Percentiles rank a stretch among this genome's conserved stretches.
phyloP scores from a whole-genome alignment of 2,113 vertebrate genomes.

The Protobothrops flavoviridis region DNA sequence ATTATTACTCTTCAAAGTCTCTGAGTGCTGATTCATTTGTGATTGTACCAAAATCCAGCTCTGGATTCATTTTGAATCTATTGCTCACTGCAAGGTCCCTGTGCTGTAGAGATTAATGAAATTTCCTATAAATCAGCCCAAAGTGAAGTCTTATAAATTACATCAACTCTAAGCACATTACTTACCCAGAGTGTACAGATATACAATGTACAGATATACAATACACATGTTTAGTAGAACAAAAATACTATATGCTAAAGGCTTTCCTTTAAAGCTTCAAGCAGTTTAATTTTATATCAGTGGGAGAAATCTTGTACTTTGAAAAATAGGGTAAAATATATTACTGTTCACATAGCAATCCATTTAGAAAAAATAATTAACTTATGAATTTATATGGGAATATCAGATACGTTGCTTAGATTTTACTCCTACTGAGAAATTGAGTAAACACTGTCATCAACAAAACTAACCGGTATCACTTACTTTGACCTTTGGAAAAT shows the following conservation, averaged over 20 bases:
- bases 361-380: conserved; percentile 56
- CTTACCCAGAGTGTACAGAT: conserved; percentile 54
- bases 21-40: conserved; percentile 46
- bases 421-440: not conserved
- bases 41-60: conserved; percentile 22
- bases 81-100: conserved; percentile 61
- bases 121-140: conserved; percentile 65
- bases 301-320: conserved; percentile 20
- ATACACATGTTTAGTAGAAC: conserved; percentile 51
- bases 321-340: conserved; percentile 8
- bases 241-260: conserved; percentile 52
- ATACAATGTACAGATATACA: conserved; percentile 52
- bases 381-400: conserved; percentile 50
- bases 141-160: conserved; percentile 68
- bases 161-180: conserved; percentile 61
- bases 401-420: not conserved
- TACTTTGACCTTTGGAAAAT: not conserved
- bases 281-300: conserved; percentile 47
- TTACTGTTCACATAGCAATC: conserved; percentile 54
- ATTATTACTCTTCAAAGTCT: conserved; percentile 43
- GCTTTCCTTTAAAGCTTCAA: conserved; percentile 49
- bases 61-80: conserved; percentile 58
- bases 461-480: conserved; percentile 12
- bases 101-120: conserved; percentile 64
- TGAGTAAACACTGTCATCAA: not conserved